Conservation (phyloP, 2,113 vertebrate genomes). For the Thryonomys swinderianus region DNA sequence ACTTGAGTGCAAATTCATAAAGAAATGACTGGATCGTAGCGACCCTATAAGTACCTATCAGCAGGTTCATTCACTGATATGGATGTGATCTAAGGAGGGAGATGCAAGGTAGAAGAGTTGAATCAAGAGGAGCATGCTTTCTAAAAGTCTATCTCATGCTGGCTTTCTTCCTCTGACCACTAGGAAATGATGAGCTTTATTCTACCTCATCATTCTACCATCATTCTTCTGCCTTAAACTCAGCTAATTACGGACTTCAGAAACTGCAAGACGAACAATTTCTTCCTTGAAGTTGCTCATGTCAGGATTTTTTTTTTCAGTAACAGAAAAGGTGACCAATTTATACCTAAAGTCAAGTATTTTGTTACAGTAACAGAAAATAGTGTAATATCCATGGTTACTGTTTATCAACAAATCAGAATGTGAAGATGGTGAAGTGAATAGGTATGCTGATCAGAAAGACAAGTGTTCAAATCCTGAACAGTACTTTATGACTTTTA, state of each 20-base stretch:
- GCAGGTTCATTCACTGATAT: not conserved
- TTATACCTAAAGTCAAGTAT: not conserved
- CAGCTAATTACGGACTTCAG: not conserved
- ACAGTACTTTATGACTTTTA: not conserved
- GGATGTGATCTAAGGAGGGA: not conserved
- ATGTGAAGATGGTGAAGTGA: not conserved
- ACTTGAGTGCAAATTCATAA: not conserved
- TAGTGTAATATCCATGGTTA: not conserved
- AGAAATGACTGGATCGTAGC: not conserved
- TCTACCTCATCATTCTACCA: not conserved
- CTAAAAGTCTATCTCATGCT: not conserved
- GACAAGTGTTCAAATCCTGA: not conserved
- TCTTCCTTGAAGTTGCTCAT: not conserved
- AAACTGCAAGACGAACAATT: not conserved
- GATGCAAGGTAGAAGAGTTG: not conserved
- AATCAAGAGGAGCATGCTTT: not conserved
- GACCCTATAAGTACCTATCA: too few species aligned
- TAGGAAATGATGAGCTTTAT: not conserved
- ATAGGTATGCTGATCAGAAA: not conserved
- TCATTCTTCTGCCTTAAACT: accelerated
- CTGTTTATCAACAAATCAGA: not conserved
- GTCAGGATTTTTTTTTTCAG: not conserved
- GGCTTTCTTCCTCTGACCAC: not conserved
- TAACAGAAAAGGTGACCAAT: not conserved
- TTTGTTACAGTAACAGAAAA: not conserved